phyloP scores from a whole-genome alignment of 2,888 invertebrate species.

The Limnephilus rhombicus region DNA sequence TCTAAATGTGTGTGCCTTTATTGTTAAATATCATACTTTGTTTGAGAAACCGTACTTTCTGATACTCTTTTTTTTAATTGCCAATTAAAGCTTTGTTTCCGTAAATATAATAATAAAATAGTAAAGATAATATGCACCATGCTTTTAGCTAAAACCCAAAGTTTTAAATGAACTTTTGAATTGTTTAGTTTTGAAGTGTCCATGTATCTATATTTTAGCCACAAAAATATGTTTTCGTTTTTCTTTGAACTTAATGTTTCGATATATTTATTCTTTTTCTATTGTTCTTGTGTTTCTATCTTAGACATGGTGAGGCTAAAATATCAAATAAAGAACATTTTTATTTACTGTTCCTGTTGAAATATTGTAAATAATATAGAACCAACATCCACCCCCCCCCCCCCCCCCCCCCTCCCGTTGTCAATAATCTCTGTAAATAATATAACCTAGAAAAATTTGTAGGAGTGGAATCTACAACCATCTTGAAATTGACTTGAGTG shows the following conservation, averaged over 20 bases:
- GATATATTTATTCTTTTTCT: conserved; percentile 31
- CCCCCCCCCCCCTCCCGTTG: too few species aligned
- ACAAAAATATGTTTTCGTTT: conserved; percentile 14
- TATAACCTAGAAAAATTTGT: neutral
- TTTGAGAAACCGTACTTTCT: conserved; percentile 4
- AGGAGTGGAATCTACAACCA: neutral
- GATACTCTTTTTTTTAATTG: neutral
- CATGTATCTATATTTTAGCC: conserved; percentile 17
- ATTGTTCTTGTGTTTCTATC: conserved; percentile 41
- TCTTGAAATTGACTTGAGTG: neutral
- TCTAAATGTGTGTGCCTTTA: conserved; percentile 22
- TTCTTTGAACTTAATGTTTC: conserved; percentile 15
- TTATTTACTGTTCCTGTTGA: conserved; percentile 62
- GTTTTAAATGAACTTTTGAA: conserved; percentile 27
- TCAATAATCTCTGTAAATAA: conserved; percentile 54
- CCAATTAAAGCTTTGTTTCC: conserved; percentile 8
- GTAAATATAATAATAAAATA: neutral
- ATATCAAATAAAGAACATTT: conserved; percentile 22
- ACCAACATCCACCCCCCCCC: conserved; percentile 7
- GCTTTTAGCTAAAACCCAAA: conserved; percentile 35
- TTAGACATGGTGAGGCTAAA: conserved; percentile 36
- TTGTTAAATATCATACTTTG: conserved; percentile 16
- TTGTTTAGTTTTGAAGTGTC: neutral
- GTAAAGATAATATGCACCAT: conserved; percentile 15
- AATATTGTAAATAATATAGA: conserved; percentile 67